Evolutionary conservation across 2,113 vertebrate species (phyloP), one percentile per base, ranked within the genome.

Genomic region (Mesitornis unicolor): DNA sequence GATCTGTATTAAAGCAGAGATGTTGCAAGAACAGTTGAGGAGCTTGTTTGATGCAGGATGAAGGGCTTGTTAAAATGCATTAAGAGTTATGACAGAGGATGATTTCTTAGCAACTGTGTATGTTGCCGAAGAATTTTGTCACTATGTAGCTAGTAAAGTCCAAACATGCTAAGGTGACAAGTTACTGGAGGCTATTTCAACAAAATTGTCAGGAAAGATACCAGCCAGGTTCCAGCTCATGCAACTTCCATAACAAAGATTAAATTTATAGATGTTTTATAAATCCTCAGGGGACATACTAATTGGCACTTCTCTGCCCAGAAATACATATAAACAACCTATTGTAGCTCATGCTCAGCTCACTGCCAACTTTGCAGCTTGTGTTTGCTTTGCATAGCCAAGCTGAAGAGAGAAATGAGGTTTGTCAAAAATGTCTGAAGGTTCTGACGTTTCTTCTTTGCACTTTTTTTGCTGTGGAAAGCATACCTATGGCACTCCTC

Each of bases 11-110:
- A 79, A 89, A 91, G 43, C 69, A 53, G 56, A 84, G 68, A 81
- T 80, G 84, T 84, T 91, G 57, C 70, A 69, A 77, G 76, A 80
- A 61, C 15, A 11, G 84, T 54, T 6, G 33, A 94, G 78, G 68
- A 89, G 38, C 25, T 59, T 65, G 38, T 89, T 21, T 93, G 74
- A 79, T 89, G 67, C 0, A 8, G 47, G 63, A 80, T 85, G 89
- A 95, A 91, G 63, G 59, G 45, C 77, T 87, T 93, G 42, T 90
- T 93, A 80, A 82, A 87, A 93, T 59, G 73, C 51, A 79, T 73
- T 82, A 85, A 38, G 45, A 73, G 38, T 65, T 94, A 61, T 21
- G 53, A 93, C 40, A 83, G 51, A 63, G n/a, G 20, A 79, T 61
- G 74, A 24, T 53, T 90, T 84, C 22, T 64, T 73, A 48, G 54